Percentiles rank a stretch among this genome's conserved stretches.
Evolutionary conservation across 2,113 vertebrate species (phyloP).

Genomic region (Pan paniscus): DNA sequence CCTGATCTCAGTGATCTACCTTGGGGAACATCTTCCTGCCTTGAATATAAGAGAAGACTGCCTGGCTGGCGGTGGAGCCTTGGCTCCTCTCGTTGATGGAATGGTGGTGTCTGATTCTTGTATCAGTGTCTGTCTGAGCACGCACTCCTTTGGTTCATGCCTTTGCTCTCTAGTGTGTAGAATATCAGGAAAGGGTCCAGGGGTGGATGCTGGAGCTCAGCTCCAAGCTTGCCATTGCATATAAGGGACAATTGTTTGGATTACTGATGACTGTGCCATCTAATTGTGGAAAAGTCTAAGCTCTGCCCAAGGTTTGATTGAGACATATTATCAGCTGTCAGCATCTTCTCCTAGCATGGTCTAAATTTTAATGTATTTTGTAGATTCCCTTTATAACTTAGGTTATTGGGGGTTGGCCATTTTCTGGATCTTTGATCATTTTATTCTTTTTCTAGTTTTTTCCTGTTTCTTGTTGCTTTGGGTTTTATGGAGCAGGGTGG

Average conservation of each 20-base stretch:
- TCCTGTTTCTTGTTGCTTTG: background rate
- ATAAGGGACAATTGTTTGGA: background rate
- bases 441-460: background rate
- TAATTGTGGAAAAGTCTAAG: background rate
- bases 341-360: background rate
- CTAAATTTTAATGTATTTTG: background rate
- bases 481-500: background rate
- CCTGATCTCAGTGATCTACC: background rate
- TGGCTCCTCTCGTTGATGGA: background rate
- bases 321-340: background rate
- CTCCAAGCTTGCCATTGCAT: background rate
- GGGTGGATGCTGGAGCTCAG: background rate
- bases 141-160: background rate
- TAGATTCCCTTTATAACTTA: background rate
- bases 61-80: background rate
- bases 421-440: background rate
- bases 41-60: background rate
- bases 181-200: background rate
- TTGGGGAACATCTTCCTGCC: background rate
- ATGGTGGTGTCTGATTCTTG: background rate
- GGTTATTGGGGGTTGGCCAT: background rate
- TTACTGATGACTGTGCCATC: background rate
- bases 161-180: background rate
- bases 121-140: background rate
- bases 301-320: background rate